Conservation (phyloP, 2,888 invertebrate species). For the Trachelus tabidus region DNA sequence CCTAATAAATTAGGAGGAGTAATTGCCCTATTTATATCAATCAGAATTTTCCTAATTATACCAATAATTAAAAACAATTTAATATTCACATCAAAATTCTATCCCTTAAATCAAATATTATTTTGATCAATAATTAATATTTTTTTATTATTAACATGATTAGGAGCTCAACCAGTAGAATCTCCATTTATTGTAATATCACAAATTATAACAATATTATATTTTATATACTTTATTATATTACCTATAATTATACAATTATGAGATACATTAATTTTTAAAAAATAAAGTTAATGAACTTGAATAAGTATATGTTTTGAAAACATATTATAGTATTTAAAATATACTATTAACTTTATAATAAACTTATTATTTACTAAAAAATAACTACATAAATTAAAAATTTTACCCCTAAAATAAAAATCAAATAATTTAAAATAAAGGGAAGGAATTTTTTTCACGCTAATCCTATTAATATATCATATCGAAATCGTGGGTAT, state of each 20-base stretch:
- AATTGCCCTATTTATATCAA: constrained; percentile 74
- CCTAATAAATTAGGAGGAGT: constrained; percentile 85
- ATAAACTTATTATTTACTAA: constrained; percentile 59
- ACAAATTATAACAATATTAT: constrained; percentile 50
- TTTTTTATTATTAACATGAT: constrained; percentile 64
- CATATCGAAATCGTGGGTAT: constrained; percentile 80
- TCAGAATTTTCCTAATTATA: constrained; percentile 75
- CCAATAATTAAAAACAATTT: constrained; percentile 71
- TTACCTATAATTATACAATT: constrained; percentile 29
- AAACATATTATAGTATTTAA: constrained; percentile 40
- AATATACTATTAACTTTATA: constrained; percentile 52
- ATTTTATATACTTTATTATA: constrained; percentile 52
- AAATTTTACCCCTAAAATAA: constrained; percentile 71
- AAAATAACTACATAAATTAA: constrained; percentile 70
- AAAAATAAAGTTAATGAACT: constrained; percentile 67
- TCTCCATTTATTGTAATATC: constrained; percentile 57
- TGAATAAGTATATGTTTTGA: constrained; percentile 66
- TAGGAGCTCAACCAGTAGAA: constrained; percentile 65
- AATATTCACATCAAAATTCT: constrained; percentile 71
- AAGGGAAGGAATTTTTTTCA: constrained; percentile 75
- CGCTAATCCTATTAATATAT: constrained; percentile 78
- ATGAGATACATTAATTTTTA: constrained; percentile 33
- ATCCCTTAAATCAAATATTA: constrained; percentile 62
- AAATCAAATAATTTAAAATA: constrained; percentile 50
- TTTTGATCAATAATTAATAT: constrained; percentile 59